Conservation (phyloP, 2,797 vertebrate genomes). For the Coregonus suidteri region DNA sequence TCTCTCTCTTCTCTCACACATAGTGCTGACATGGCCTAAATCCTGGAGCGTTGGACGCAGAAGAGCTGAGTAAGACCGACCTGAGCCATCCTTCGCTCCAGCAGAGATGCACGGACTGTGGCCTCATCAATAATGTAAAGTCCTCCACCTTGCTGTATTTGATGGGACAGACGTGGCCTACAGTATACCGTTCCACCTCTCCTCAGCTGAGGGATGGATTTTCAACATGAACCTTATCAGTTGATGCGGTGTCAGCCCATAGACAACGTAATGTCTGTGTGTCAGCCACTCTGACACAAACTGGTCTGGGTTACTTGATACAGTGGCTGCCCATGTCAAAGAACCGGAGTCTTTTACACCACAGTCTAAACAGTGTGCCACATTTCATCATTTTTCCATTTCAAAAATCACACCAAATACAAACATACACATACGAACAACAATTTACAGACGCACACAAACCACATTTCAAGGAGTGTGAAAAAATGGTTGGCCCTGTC, state of each 20-base stretch:
- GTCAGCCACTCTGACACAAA: slow-evolving; percentile 34
- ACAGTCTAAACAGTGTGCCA: neutral
- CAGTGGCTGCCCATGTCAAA: neutral
- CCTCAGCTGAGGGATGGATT: slow-evolving; percentile 45
- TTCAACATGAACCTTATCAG: slow-evolving; percentile 41
- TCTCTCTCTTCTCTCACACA: slow-evolving; percentile 13
- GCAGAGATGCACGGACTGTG: slow-evolving; percentile 66
- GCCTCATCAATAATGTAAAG: slow-evolving; percentile 79
- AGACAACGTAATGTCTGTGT: slow-evolving; percentile 37
- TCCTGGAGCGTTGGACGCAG: slow-evolving; percentile 55
- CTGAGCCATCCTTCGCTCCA: slow-evolving; percentile 54
- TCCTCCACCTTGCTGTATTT: slow-evolving; percentile 54
- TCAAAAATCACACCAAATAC: no score
- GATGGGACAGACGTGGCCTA: neutral
- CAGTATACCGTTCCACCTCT: slow-evolving; percentile 41
- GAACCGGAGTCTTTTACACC: neutral
- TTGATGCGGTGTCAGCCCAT: slow-evolving; percentile 51
- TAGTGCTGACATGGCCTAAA: slow-evolving; percentile 71
- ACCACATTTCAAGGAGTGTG: neutral
- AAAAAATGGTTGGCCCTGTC: neutral
- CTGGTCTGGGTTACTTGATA: neutral
- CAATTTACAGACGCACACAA: no score
- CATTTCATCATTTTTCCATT: neutral
- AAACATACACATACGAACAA: no score
- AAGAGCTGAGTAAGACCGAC: slow-evolving; percentile 77